Base-by-base conservation (phyloP, 2,113 vertebrate genomes). In the Macquaria ambigua region DNA sequence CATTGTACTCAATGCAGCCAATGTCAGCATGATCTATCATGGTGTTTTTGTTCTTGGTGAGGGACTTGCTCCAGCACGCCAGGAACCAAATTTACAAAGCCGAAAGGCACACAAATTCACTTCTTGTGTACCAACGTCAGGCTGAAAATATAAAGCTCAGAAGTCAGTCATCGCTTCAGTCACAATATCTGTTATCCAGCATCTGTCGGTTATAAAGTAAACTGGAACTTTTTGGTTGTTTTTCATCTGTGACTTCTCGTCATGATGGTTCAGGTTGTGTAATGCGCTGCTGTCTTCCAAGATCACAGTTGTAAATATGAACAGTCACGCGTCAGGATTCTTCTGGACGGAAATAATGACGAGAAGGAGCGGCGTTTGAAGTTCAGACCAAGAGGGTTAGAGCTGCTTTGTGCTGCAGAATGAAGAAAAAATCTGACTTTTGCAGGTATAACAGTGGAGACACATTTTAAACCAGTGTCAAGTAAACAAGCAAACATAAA, bases 31-130 rank as follows among this genome's bases (percentile, higher is more conserved):
- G 34, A 90, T 75, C 53, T 48, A 89, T 82, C 63, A 7, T 10
- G 8, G 67, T 46, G 74, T 74, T 70, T 78, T 75, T 77, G 66
- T 66, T 63, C 67, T 23, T 10, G 23, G 61, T 18, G 52, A 79
- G 41, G 23, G 25, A 58, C 64, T 21, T 84, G 88, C 85, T 82
- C 9, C 64, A 6, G 75, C 88, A 81, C 12, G 88, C 71, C 74
- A 63, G 23, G 55, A 52, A 62, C 39, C 77, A 46, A 66, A 66
- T 59, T 37, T 9, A n/a, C 50, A n/a, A 52, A 69, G 52, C 12
- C 0, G 1, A 71, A 20, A 53, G 6, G 8, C 50, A 41, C 64
- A 74, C 12, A 39, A 48, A 48, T 25, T 28, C 53, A 31, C 7
- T 34, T 56, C 55, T 31, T 16, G 48, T 39, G 46, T 73, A 37